These are phyloP conservation scores for Agonopterix subpropinquella DNA, from an alignment of 2,888 invertebrate species.

Conservation along the genomic window DNA sequence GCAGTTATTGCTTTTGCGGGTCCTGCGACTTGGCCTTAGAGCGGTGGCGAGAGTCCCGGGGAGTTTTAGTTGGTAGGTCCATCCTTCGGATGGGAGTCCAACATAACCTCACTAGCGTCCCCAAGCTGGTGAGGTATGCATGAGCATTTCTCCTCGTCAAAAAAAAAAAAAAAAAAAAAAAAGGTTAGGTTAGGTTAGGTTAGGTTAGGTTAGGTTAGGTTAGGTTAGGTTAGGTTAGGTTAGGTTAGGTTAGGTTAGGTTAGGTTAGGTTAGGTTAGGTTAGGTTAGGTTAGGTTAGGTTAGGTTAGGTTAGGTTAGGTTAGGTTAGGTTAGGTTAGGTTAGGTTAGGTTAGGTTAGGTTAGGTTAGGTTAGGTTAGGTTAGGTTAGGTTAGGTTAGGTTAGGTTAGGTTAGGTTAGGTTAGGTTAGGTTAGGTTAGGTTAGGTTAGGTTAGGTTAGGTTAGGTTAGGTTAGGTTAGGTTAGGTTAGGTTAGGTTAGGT, in stretches of 20 bases:
- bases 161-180: slow-evolving; percentile 1
- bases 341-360: slow-evolving; percentile 12
- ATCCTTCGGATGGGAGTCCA: too few relatives aligned
- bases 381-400: slow-evolving; percentile 11
- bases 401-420: too few relatives aligned
- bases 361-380: slow-evolving; percentile 12
- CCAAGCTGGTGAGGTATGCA: too few relatives aligned
- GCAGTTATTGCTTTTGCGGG: too few relatives aligned
- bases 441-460: too few relatives aligned
- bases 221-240: slow-evolving; percentile 12
- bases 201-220: slow-evolving; percentile 14
- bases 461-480: background rate
- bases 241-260: slow-evolving; percentile 13
- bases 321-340: slow-evolving; percentile 11
- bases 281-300: slow-evolving; percentile 11
- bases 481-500: too few relatives aligned
- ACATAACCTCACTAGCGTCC: too few relatives aligned
- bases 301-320: slow-evolving; percentile 11
- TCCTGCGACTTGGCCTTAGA: too few relatives aligned
- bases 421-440: too few relatives aligned
- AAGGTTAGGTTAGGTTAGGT: slow-evolving; percentile 10
- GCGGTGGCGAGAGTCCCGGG: too few relatives aligned
- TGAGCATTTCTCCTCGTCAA: too few relatives aligned
- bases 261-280: slow-evolving; percentile 11
- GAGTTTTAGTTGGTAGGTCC: too few relatives aligned